Evolutionary conservation across 1,140 invertebrate genomes (phyloP).

Genomic region (Eufriesea mexicana): DNA sequence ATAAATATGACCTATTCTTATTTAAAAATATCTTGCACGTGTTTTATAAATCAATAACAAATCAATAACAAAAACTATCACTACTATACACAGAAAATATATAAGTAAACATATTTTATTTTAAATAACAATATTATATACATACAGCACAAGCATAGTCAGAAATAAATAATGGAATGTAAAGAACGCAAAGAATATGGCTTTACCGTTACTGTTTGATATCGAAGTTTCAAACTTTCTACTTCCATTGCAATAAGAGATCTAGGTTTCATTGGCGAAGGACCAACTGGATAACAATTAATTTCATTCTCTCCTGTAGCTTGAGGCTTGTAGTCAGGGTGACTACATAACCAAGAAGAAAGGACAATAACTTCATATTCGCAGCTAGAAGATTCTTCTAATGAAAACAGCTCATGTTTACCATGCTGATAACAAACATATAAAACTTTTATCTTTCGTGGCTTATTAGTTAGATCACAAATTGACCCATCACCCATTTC

Average conservation of each 20-base stretch:
- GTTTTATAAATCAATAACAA: background rate
- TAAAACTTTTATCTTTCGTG: slow-evolving; percentile 89
- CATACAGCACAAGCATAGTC: slow-evolving; percentile 27
- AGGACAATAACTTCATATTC: slow-evolving; percentile 96
- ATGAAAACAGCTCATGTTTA: slow-evolving; percentile 95
- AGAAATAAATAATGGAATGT: slow-evolving; percentile 16
- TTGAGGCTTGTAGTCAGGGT: slow-evolving; percentile 94
- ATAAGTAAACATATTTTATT: slow-evolving; percentile 32
- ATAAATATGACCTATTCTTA: background rate
- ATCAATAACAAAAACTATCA: slow-evolving; percentile 28
- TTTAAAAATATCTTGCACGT: slow-evolving; percentile 3
- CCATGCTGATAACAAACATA: slow-evolving; percentile 93
- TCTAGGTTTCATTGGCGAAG: slow-evolving; percentile 88
- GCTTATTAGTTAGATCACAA: slow-evolving; percentile 95
- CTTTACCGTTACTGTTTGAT: slow-evolving; percentile 83
- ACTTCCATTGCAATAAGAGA: slow-evolving; percentile 88
- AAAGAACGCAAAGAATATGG: slow-evolving; percentile 2
- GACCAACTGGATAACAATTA: slow-evolving; percentile 88
- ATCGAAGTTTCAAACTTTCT: slow-evolving; percentile 87
- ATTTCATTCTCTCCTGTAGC: slow-evolving; percentile 91
- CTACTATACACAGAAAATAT: slow-evolving; percentile 25
- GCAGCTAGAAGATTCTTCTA: slow-evolving; percentile 96
- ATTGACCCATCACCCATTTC: slow-evolving; percentile 91
- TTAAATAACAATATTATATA: slow-evolving; percentile 47
- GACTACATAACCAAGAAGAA: slow-evolving; percentile 91